Evolutionary conservation across 2,113 vertebrate species (phyloP), one percentile per base, ranked within the genome.

Genomic region (Colistium nudipinnis): DNA sequence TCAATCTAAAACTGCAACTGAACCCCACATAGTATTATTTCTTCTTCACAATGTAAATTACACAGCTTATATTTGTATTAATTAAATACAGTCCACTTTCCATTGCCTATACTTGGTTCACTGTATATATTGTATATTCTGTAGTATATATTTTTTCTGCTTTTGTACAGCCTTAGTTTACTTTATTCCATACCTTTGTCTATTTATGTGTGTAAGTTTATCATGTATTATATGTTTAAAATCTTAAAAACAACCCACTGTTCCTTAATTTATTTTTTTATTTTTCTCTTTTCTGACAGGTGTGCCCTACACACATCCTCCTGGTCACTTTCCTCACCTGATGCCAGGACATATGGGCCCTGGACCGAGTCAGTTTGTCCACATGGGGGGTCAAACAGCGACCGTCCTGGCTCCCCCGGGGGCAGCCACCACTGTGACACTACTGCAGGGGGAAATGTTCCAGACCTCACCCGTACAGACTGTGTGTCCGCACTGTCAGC

Each of bases 391-490:
- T 61, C 96, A 97, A 85, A 94, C 95, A 0, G 95, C 97, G 0
- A 96, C 97, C 0, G 94, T 99, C 49, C 87, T 99, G 1, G 93
- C 96, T 17, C 95, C 97, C 0, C 95, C 94, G 0, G 96, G 96
- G 20, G 88, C 94, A 0, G 92, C 95, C 70, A 96, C 97, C 78
- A 98, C 96, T 0, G 96, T 99, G 78, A 99, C 97, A 0, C 95
- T 99, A 59, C 92, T 99, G 76, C 96, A 99, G 87, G 96, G 97
- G 0, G 97, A 99, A 91, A 96, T 98, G 89, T 99, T 99, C 85
- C 95, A 98, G 90, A 93, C 94, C 0, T 92, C 94, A 1, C 97
- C 97, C 0, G 97, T 99, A 87, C 96, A 97, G 90, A 99, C 97
- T 0, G 95, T 98, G 85, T 99, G 97, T 87, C 96, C 96, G 9